These are phyloP conservation scores for Pollachius pollachius DNA, from an alignment of 2,113 vertebrate genomes.

Conservation along the genomic window DNA sequence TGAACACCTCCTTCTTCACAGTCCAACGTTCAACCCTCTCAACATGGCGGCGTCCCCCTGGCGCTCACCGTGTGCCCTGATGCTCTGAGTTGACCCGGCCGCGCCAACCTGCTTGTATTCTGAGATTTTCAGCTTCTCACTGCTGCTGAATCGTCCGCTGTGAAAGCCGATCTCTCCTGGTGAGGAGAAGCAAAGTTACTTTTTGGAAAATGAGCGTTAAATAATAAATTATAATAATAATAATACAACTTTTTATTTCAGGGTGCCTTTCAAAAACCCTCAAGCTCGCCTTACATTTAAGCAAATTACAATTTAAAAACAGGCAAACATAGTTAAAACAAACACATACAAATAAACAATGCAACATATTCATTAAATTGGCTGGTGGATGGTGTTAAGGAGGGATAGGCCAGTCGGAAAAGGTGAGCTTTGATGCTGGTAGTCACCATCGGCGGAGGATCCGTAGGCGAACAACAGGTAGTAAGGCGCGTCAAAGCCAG, in stretches of 20 bases:
- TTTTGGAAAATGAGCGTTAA: neutral
- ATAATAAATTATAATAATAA: neutral
- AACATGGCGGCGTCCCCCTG: neutral
- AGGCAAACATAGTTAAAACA: too few relatives aligned
- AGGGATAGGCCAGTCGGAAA: too few relatives aligned
- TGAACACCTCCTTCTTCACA: neutral
- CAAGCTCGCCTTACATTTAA: too few relatives aligned
- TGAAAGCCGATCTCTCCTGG: slow-evolving; percentile 67
- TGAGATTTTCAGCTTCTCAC: slow-evolving; percentile 43
- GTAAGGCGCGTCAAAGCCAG: slow-evolving; percentile 31
- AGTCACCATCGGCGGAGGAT: slow-evolving; percentile 50
- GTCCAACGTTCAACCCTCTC: neutral
- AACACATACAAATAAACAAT: too few relatives aligned
- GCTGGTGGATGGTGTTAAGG: too few relatives aligned
- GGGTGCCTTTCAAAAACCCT: too few relatives aligned
- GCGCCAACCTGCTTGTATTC: neutral
- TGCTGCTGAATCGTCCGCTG: slow-evolving; percentile 13
- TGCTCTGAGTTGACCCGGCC: neutral
- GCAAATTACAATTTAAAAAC: too few relatives aligned
- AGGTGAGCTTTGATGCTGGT: too few relatives aligned
- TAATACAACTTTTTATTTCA: too few relatives aligned
- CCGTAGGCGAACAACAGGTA: slow-evolving; percentile 69
- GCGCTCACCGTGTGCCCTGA: slow-evolving; percentile 56
- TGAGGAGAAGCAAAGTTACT: neutral
- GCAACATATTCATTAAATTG: too few relatives aligned